These are phyloP conservation scores for Platysteira castanea DNA, from an alignment of 2,113 vertebrate species.

Conservation along the genomic window DNA sequence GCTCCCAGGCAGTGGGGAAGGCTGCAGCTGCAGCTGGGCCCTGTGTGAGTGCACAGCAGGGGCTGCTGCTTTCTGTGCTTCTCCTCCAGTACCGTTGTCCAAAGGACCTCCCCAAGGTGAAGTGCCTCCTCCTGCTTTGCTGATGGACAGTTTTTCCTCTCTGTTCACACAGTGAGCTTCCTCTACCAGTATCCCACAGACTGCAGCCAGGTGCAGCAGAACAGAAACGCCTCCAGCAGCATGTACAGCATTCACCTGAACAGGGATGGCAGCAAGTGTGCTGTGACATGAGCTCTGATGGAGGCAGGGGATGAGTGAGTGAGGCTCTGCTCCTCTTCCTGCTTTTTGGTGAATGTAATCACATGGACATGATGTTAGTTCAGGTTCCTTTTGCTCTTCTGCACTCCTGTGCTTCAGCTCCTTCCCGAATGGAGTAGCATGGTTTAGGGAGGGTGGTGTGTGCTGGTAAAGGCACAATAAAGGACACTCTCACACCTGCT, in stretches of 20 bases:
- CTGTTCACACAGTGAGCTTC: slow-evolving; percentile 63
- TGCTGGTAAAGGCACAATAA: too few relatives aligned
- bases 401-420: not conserved
- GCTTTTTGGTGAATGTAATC: not conserved
- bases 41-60: too few relatives aligned
- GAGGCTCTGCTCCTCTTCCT: not conserved
- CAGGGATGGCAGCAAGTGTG: slow-evolving; percentile 70
- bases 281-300: slow-evolving; percentile 87
- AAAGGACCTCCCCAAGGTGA: not conserved
- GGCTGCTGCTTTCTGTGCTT: not conserved
- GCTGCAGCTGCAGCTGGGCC: not conserved
- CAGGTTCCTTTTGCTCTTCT: not conserved
- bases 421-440: not conserved
- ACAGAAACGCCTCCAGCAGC: slow-evolving; percentile 69
- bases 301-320: slow-evolving; percentile 86
- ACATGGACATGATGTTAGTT: not conserved
- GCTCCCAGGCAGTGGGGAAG: not conserved
- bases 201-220: slow-evolving; percentile 82
- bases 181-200: slow-evolving; percentile 77
- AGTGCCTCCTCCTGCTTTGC: not conserved
- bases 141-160: not conserved
- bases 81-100: not conserved
- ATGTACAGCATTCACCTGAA: slow-evolving; percentile 79
- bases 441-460: not conserved
- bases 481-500: too few relatives aligned